Conservation (phyloP, 2,113 vertebrate species). For the Mobula hypostoma region DNA sequence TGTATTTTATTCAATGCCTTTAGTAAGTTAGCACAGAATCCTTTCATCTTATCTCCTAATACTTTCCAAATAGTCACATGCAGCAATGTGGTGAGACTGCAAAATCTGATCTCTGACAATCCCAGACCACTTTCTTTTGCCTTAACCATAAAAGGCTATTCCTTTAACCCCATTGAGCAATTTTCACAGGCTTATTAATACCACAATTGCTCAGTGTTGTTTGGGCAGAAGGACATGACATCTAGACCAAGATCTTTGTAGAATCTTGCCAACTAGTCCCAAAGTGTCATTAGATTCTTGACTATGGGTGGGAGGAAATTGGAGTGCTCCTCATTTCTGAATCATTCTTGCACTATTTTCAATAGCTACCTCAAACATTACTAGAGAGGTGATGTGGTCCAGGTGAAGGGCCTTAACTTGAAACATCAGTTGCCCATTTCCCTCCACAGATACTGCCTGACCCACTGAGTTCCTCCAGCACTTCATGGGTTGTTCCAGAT, state of each 20-base stretch:
- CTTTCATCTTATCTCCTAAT: not conserved
- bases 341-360: not conserved
- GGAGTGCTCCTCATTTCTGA: not conserved
- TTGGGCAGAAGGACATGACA: too few relatives aligned
- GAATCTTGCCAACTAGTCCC: not conserved
- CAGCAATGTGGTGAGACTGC: not conserved
- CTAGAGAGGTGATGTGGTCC: too few relatives aligned
- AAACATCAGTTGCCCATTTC: too few relatives aligned
- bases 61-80: not conserved
- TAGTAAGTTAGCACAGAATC: not conserved
- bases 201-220: not conserved
- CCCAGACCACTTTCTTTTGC: not conserved
- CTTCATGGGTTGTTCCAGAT: too few relatives aligned
- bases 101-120: not conserved
- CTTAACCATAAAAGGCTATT: not conserved
- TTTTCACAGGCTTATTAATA: not conserved
- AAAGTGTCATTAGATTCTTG: not conserved
- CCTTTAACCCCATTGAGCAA: not conserved
- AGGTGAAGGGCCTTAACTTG: too few relatives aligned
- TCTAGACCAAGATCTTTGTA: not conserved
- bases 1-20: not conserved
- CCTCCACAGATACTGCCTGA: too few relatives aligned
- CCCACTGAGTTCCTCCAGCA: too few relatives aligned
- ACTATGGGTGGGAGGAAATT: not conserved
- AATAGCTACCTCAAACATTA: not conserved